Conservation (phyloP, 2,888 invertebrate genomes). For the Tanypteryx hageni region DNA sequence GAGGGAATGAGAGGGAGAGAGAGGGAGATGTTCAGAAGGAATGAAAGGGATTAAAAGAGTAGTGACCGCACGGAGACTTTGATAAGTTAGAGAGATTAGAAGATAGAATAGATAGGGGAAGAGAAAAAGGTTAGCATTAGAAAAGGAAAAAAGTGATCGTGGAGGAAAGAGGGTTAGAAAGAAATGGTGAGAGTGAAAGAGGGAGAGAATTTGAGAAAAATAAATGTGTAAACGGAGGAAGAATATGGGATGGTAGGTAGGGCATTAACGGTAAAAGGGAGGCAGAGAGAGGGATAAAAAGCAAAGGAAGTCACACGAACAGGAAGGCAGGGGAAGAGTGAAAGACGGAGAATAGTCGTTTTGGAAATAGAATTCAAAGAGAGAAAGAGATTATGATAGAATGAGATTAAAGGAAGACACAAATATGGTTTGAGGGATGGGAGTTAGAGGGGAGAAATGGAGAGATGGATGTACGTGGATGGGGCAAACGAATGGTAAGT, state of each 20-base stretch:
- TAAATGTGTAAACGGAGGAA: not conserved
- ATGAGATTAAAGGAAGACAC: not conserved
- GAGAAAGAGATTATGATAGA: not conserved
- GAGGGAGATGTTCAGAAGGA: not conserved
- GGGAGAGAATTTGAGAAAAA: too few species aligned
- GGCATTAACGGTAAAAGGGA: not conserved
- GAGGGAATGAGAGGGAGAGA: not conserved
- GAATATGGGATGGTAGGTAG: too few species aligned
- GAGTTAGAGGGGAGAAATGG: conserved; percentile 6
- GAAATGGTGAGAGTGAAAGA: not conserved
- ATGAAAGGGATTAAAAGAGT: not conserved
- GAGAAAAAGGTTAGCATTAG: too few species aligned
- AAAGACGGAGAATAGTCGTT: too few species aligned
- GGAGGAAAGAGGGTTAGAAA: not conserved
- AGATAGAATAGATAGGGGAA: not conserved
- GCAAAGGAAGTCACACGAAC: not conserved
- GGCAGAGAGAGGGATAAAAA: not conserved
- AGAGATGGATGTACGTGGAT: not conserved
- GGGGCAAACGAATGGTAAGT: not conserved
- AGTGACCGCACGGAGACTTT: not conserved
- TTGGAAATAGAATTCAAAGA: not conserved
- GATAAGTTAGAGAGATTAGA: too few species aligned
- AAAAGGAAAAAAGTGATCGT: not conserved
- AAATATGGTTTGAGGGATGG: conserved; percentile 15
- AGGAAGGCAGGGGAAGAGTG: too few species aligned